phyloP scores from a whole-genome alignment of 2,888 invertebrate genomes.

The Cosmia trapezina region DNA sequence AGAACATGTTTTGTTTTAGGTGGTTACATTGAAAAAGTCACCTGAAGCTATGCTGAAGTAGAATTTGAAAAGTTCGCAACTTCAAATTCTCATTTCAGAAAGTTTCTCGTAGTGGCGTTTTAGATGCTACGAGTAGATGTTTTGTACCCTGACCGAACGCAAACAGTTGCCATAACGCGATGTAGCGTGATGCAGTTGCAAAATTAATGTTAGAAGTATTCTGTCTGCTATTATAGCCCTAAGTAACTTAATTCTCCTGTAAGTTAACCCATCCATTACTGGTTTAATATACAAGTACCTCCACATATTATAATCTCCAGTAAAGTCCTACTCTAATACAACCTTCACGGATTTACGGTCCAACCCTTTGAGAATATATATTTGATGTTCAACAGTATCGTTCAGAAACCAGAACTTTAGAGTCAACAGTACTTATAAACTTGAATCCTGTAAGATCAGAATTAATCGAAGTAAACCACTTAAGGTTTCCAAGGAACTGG shows the following conservation, averaged over 20 bases:
- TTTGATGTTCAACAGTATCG: slow-evolving; percentile 32
- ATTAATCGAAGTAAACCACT: slow-evolving; percentile 45
- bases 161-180: too few relatives aligned
- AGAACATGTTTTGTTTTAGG: too few relatives aligned
- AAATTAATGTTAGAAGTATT: too few relatives aligned
- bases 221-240: too few relatives aligned
- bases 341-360: slow-evolving; percentile 19
- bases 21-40: too few relatives aligned
- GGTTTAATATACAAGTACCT: background rate
- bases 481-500: background rate
- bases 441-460: slow-evolving; percentile 42
- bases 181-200: too few relatives aligned
- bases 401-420: slow-evolving; percentile 31
- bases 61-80: too few relatives aligned
- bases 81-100: too few relatives aligned
- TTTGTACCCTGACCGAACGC: too few relatives aligned
- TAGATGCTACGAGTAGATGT: too few relatives aligned
- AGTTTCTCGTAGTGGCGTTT: too few relatives aligned
- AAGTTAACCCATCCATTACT: background rate
- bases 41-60: too few relatives aligned
- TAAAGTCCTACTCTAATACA: slow-evolving; percentile 13
- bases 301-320: slow-evolving; percentile 14
- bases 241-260: background rate
- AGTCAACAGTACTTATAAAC: slow-evolving; percentile 54
- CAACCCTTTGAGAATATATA: slow-evolving; percentile 12